A percentile compares a stretch with the other conserved stretches of the same genome.
phyloP scores from a whole-genome alignment of 2,797 vertebrate genomes.

The Acanthornis magna region DNA sequence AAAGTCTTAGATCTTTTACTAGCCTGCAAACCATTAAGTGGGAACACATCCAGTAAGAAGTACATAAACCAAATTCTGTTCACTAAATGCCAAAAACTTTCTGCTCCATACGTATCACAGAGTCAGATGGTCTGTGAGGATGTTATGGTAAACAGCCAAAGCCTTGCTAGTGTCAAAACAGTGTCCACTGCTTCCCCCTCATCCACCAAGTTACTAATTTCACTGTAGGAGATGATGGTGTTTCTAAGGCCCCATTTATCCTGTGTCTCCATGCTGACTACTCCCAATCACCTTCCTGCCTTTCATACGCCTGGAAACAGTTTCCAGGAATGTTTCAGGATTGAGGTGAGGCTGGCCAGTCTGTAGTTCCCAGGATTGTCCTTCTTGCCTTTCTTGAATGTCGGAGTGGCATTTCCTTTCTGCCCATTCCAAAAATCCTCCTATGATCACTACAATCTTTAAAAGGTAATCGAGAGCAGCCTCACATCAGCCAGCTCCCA shows the following conservation, averaged over 20 bases:
- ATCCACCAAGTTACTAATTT: too few relatives aligned
- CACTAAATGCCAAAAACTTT: background rate
- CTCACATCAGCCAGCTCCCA: background rate
- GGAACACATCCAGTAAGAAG: background rate
- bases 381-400: background rate
- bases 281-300: background rate
- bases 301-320: background rate
- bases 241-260: background rate
- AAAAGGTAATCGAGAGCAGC: background rate
- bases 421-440: background rate
- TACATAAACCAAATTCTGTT: background rate
- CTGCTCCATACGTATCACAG: background rate
- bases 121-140: background rate
- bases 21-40: background rate
- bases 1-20: background rate
- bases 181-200: background rate
- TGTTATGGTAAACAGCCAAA: background rate
- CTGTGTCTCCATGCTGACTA: background rate
- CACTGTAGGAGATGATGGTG: too few relatives aligned
- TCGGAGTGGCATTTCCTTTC: background rate
- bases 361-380: background rate
- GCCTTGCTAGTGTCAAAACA: background rate
- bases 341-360: background rate
- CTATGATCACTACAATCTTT: background rate
- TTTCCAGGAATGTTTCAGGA: background rate